phyloP scores from a whole-genome alignment of 2,113 vertebrate species.

The Pogonocichla stellata region DNA sequence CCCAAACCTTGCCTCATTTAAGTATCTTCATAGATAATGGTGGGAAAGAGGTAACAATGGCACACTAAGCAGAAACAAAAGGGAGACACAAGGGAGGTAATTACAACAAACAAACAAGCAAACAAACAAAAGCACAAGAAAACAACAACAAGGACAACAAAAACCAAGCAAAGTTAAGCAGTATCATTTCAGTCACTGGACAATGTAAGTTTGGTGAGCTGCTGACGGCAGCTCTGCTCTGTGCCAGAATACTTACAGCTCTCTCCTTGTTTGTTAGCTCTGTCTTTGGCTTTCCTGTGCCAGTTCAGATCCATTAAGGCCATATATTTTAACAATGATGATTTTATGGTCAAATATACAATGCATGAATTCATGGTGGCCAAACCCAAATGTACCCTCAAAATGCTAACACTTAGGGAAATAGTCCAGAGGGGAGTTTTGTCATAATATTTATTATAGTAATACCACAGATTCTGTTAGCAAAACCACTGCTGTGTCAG shows the following conservation, averaged over 20 bases:
- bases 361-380: constrained; percentile 44
- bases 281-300: background rate
- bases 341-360: constrained; percentile 36
- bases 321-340: constrained; percentile 42
- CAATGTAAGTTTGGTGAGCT: background rate
- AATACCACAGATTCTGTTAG: constrained; percentile 49
- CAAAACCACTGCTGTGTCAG: constrained; percentile 15
- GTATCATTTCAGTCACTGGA: background rate
- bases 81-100: background rate
- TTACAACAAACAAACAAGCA: fast-evolving
- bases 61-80: background rate
- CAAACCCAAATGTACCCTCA: constrained; percentile 31
- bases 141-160: background rate
- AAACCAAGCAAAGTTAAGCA: background rate
- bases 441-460: constrained; percentile 56
- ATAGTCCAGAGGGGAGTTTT: background rate
- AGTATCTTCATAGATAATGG: background rate
- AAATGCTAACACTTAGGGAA: constrained; percentile 37
- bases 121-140: background rate
- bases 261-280: background rate
- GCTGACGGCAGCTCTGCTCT: background rate
- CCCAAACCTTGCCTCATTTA: background rate
- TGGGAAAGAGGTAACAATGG: background rate
- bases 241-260: background rate
- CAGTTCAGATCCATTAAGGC: constrained; percentile 19